These are phyloP conservation scores for Pollachius pollachius DNA, from an alignment of 2,113 vertebrate genomes.

Conservation along the genomic window DNA sequence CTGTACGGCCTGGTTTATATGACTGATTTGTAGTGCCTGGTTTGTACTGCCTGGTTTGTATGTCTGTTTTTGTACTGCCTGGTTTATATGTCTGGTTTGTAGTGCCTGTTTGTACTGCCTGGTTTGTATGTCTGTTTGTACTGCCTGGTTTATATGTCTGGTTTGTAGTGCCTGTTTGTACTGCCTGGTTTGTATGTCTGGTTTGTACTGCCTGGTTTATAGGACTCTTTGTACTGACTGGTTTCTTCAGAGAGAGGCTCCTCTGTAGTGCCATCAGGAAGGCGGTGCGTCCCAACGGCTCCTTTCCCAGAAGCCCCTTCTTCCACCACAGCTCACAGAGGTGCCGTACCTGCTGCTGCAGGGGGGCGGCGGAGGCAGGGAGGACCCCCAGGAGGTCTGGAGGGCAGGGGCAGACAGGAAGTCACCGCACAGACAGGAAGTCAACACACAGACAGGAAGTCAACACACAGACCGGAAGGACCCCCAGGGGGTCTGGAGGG, in stretches of 20 bases:
- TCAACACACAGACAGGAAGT: neutral
- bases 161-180: too few species aligned
- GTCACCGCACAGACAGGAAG: neutral
- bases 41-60: too few species aligned
- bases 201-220: too few species aligned
- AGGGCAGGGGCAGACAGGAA: slow-evolving; percentile 4
- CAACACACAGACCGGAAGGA: neutral
- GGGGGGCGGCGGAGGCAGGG: slow-evolving; percentile 68
- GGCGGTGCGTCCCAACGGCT: slow-evolving; percentile 82
- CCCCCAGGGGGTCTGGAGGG: too few species aligned
- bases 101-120: too few species aligned
- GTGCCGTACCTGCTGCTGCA: slow-evolving; percentile 69
- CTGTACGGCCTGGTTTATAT: too few species aligned
- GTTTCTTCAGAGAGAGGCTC: slow-evolving; percentile 75
- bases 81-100: too few species aligned
- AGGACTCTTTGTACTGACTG: slow-evolving; percentile 58
- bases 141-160: too few species aligned
- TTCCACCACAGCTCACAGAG: slow-evolving; percentile 89
- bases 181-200: too few species aligned
- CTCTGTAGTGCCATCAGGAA: slow-evolving; percentile 80
- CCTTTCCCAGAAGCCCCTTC: slow-evolving; percentile 83
- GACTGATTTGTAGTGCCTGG: too few species aligned
- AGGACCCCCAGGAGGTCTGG: slow-evolving; percentile 78
- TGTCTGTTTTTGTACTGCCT: too few species aligned
- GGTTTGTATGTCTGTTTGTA: too few species aligned